Evolutionary conservation across 2,113 vertebrate species (phyloP), one percentile per base, ranked within the genome.

Genomic region (Promerops cafer): DNA sequence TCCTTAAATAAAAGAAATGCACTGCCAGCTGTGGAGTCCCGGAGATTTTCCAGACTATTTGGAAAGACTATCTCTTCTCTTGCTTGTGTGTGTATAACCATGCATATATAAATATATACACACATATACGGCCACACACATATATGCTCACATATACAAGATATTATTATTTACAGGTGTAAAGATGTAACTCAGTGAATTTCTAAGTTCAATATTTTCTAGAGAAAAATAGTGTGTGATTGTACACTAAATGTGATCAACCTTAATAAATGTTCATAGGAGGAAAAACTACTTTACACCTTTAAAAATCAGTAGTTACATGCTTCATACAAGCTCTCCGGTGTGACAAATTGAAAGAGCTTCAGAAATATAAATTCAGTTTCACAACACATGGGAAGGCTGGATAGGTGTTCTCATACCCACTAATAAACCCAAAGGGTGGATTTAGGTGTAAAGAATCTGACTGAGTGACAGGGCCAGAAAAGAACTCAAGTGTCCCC

Each of bases 1-100:
- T 93, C 96, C 72, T 89, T 94, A 96, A 93, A 91, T 95, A 80
- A 89, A 81, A 87, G 54, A 65, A 96, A 93, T 60, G 59, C 69
- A 60, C 17, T 47, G 57, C 83, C 91, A 91, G 65, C 50, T 92
- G 72, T 90, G 56, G 52, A 89, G 61, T 47, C 16, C 44, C 45
- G 16, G 64, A 40, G 84, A 82, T 76, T 65, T 89, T 84, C 91
- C 74, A 87, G 91, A 88, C 87, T 89, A 78, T 94, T 95, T 96
- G 69, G 74, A 79, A 93, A 81, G 69, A 70, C 82, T 56, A 57
- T 53, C 59, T 96, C 40, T 33, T 60, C 37, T 85, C 19, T 72
- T 69, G 39, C 39, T 86, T 84, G 33, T 56, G 28, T 60, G 23
- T 63, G 40, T 52, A 54, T 89, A 96, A 89, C 79, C 64, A 89